A percentile compares a stretch with the other conserved stretches of the same genome.
Conservation (phyloP, 2,113 vertebrate genomes). For the Oryzias woworae region DNA sequence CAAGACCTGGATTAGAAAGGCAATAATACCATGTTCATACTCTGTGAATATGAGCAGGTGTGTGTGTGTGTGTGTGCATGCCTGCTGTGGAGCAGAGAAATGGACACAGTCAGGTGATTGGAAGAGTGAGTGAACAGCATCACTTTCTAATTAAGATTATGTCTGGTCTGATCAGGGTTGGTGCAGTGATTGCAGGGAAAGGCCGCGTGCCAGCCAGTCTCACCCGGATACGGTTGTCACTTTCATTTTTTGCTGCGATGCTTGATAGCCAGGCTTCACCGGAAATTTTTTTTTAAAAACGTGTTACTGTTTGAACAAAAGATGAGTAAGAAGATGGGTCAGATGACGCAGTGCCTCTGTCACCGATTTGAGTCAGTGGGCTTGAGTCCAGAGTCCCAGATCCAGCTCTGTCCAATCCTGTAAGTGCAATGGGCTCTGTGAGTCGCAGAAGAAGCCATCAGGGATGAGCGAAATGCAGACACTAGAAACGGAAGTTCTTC, state of each 20-base stretch:
- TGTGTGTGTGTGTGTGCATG: conserved; percentile 6
- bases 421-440: too few relatives aligned
- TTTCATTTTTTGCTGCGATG: conserved; percentile 53
- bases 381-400: conserved; percentile 43
- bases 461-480: too few relatives aligned
- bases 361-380: conserved; percentile 55
- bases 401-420: conserved; percentile 6
- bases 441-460: too few relatives aligned
- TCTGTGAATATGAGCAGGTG: conserved; percentile 23
- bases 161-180: conserved; percentile 64
- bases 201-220: conserved; percentile 40
- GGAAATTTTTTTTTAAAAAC: conserved; percentile 29
- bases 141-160: conserved; percentile 66
- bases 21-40: not conserved
- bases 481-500: too few relatives aligned
- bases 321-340: conserved; percentile 14
- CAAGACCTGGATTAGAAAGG: not conserved
- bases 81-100: conserved; percentile 13
- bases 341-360: conserved; percentile 1
- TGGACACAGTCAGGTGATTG: conserved; percentile 49
- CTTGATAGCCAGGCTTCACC: conserved; percentile 52
- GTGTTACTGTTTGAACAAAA: conserved; percentile 25
- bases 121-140: conserved; percentile 40
- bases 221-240: conserved; percentile 68
- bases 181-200: conserved; percentile 45